Conservation (phyloP, 2,113 vertebrate species). For the Anhinga anhinga region DNA sequence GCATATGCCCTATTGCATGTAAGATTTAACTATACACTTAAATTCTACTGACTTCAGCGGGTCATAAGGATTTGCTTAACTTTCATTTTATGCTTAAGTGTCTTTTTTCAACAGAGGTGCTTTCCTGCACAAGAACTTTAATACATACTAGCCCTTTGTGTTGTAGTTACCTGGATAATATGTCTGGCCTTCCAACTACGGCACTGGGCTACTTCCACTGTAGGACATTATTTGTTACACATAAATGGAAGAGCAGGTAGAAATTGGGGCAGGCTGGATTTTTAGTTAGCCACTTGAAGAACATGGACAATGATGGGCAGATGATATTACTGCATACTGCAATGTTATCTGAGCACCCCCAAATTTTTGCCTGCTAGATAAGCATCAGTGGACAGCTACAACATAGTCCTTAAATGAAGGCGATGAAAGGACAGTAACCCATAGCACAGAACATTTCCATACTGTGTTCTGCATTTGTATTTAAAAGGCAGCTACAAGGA, state of each 20-base stretch:
- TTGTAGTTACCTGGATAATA: background rate
- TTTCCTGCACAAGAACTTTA: background rate
- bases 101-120: background rate
- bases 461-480: background rate
- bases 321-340: background rate
- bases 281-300: background rate
- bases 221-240: background rate
- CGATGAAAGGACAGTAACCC: background rate
- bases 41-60: background rate
- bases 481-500: background rate
- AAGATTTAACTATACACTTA: background rate
- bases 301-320: rapidly evolving
- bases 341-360: background rate
- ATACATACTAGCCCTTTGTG: background rate
- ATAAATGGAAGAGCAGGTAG: background rate
- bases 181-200: background rate
- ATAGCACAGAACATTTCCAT: background rate
- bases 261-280: background rate
- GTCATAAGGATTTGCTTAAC: background rate
- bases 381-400: background rate
- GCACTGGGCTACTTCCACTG: background rate
- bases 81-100: background rate
- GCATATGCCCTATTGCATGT: background rate
- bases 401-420: background rate
- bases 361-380: background rate